phyloP scores from a whole-genome alignment of 2,113 vertebrate species.

The Urocynchramus pylzowi region DNA sequence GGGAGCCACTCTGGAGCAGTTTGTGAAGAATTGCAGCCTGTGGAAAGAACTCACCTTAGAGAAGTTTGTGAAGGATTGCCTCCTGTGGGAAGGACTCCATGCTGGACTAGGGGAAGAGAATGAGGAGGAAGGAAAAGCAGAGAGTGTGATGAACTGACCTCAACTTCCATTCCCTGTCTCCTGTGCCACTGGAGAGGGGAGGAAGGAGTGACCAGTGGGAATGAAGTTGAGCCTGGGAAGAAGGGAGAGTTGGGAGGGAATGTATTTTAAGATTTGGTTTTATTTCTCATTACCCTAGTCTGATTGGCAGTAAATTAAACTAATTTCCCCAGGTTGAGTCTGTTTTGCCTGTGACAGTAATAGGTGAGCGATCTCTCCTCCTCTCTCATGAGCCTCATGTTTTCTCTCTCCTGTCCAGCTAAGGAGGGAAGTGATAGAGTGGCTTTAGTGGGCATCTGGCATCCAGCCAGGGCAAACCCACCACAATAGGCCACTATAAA shows the following conservation, averaged over 20 bases:
- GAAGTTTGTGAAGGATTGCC: neutral
- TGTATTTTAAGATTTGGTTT: neutral
- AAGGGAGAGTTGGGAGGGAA: neutral
- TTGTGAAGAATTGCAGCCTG: neutral
- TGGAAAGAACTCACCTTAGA: neutral
- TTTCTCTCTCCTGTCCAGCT: neutral
- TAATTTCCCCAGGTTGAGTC: neutral
- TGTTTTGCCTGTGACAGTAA: neutral
- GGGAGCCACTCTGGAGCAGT: neutral
- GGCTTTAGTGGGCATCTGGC: neutral
- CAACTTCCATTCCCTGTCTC: neutral
- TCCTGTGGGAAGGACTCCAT: neutral
- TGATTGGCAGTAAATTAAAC: neutral
- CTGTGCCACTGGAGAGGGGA: neutral
- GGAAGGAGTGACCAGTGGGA: neutral
- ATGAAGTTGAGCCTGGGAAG: neutral
- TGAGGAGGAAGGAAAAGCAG: neutral
- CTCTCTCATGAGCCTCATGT: neutral
- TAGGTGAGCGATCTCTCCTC: neutral
- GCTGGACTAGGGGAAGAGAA: neutral
- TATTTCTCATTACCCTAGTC: neutral
- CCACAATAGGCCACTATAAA: neutral
- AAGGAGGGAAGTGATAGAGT: neutral
- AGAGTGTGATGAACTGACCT: neutral
- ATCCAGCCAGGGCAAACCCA: neutral